Evolutionary conservation across 2,113 vertebrate species (phyloP).

Genomic region (Otus sunia): DNA sequence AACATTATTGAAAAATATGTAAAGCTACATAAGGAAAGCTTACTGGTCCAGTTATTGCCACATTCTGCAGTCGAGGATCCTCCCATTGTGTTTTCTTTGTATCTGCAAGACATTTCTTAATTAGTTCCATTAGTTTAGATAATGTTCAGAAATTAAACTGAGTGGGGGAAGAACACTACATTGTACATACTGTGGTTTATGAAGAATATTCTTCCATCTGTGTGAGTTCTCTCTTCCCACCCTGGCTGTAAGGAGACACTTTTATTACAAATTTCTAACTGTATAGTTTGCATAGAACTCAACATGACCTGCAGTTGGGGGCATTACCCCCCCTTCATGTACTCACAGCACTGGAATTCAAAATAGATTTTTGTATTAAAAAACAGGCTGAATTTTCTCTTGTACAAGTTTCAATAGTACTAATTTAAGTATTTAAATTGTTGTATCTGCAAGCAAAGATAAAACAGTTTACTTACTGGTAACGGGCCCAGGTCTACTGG

Average conservation of each 20-base stretch:
- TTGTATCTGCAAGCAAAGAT: neutral
- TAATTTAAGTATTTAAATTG: neutral
- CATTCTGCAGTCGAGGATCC: slow-evolving; percentile 91
- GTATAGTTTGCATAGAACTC: neutral
- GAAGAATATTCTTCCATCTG: slow-evolving; percentile 93
- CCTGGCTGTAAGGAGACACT: slow-evolving; percentile 80
- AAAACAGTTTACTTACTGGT: slow-evolving; percentile 78
- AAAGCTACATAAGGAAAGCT: slow-evolving; percentile 55
- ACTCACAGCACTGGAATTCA: neutral
- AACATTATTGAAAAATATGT: neutral
- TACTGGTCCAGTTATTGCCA: slow-evolving; percentile 93
- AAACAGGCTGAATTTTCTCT: neutral
- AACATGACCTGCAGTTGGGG: neutral
- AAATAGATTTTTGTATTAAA: neutral
- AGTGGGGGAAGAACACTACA: neutral
- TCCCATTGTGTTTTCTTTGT: slow-evolving; percentile 96
- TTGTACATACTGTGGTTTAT: slow-evolving; percentile 92
- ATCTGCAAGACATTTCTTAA: slow-evolving; percentile 72
- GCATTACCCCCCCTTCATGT: neutral
- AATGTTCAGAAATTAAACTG: neutral
- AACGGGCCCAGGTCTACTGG: slow-evolving; percentile 87
- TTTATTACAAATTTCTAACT: neutral
- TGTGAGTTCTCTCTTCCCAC: slow-evolving; percentile 95
- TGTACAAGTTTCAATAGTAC: neutral
- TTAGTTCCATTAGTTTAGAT: neutral